Conservation (phyloP, 1,140 invertebrate species). For the Brachionus sp. region DNA sequence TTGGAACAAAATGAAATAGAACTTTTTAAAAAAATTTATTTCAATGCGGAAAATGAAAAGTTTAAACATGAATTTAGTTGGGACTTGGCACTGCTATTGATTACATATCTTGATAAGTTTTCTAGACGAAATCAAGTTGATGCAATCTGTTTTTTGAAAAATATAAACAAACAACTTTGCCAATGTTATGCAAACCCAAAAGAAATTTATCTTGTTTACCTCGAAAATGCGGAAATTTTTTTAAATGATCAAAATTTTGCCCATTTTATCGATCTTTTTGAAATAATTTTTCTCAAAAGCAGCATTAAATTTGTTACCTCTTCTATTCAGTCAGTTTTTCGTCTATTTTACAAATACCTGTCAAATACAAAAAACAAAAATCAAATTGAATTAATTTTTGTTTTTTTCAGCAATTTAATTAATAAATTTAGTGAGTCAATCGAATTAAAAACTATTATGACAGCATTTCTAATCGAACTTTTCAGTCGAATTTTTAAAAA, state of each 20-base stretch:
- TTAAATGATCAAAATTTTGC: background rate
- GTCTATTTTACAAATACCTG: background rate
- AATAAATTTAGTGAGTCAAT: background rate
- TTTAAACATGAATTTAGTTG: conserved; percentile 20
- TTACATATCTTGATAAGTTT: background rate
- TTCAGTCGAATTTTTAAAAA: background rate
- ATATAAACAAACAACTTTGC: background rate
- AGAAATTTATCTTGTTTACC: conserved; percentile 39
- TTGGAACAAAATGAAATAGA: conserved; percentile 17
- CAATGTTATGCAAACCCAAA: background rate
- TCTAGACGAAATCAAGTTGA: background rate
- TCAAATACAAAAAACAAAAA: background rate
- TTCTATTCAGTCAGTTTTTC: background rate
- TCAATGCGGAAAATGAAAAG: background rate
- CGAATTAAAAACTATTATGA: background rate
- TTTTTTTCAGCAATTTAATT: background rate
- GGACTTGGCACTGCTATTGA: background rate
- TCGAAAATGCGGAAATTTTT: background rate
- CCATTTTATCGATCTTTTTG: background rate
- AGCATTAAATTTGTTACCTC: background rate
- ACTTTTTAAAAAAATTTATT: background rate
- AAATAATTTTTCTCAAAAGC: background rate
- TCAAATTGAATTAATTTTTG: background rate
- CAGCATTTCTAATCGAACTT: background rate
- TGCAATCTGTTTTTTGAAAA: background rate